phyloP scores from a whole-genome alignment of 2,113 vertebrate genomes.

The Pipa parva region DNA sequence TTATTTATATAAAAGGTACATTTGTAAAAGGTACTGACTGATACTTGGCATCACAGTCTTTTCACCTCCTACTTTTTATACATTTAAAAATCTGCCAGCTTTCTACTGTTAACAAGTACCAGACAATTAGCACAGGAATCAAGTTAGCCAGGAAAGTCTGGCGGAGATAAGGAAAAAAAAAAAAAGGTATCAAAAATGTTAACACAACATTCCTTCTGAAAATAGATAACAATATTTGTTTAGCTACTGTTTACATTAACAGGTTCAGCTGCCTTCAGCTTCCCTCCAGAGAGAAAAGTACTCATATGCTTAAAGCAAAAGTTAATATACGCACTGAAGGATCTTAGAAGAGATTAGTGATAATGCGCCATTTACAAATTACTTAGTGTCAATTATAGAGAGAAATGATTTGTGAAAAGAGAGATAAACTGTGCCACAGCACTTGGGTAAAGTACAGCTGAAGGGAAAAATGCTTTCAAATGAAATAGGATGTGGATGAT shows the following conservation, averaged over 20 bases:
- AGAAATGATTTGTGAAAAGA: slow-evolving; percentile 40
- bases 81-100: background rate
- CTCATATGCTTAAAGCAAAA: slow-evolving; percentile 36
- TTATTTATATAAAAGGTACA: too few species aligned
- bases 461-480: slow-evolving; percentile 24
- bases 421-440: slow-evolving; percentile 32
- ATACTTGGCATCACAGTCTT: too few species aligned
- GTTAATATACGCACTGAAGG: slow-evolving; percentile 29
- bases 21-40: too few species aligned
- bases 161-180: slow-evolving; percentile 29
- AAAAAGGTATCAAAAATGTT: slow-evolving; percentile 41
- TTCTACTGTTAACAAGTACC: background rate
- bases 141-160: slow-evolving; percentile 37
- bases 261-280: slow-evolving; percentile 8
- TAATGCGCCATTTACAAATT: slow-evolving; percentile 30
- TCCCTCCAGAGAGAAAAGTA: slow-evolving; percentile 43
- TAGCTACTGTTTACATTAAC: slow-evolving; percentile 30
- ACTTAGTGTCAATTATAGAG: slow-evolving; percentile 43
- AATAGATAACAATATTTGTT: slow-evolving; percentile 12
- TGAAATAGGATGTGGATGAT: slow-evolving; percentile 41
- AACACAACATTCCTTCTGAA: slow-evolving; percentile 42
- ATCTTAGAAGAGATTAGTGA: slow-evolving; percentile 30
- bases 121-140: slow-evolving; percentile 20
- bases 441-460: slow-evolving; percentile 38
- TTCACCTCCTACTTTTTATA: too few species aligned